Percentiles rank a stretch among this genome's conserved stretches.
Evolutionary conservation across 1,140 invertebrate genomes (phyloP).

Genomic region (Carcinoscorpius rotundicauda): DNA sequence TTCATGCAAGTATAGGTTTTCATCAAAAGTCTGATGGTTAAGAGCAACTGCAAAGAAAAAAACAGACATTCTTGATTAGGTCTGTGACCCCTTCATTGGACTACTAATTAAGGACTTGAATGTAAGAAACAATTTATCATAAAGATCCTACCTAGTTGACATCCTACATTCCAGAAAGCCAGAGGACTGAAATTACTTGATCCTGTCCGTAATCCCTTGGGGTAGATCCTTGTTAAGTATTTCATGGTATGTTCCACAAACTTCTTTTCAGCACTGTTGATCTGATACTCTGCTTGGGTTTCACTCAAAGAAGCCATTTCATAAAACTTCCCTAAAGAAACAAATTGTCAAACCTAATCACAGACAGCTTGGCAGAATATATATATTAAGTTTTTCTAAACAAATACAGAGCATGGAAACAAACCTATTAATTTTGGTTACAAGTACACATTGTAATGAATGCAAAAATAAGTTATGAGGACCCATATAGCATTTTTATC

Average conservation of each 20-base stretch:
- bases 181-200: constrained; percentile 46
- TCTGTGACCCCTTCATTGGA: too few relatives aligned
- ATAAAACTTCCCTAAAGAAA: constrained; percentile 34
- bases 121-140: constrained; percentile 10
- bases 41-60: constrained; percentile 35
- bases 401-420: too few relatives aligned
- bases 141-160: constrained; percentile 33
- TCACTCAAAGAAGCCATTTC: constrained; percentile 43
- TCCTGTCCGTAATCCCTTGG: constrained; percentile 38
- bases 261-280: constrained; percentile 26
- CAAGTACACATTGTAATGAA: too few relatives aligned
- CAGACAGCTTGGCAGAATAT: too few relatives aligned
- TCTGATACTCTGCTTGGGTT: constrained; percentile 36
- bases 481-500: too few relatives aligned
- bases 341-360: background rate
- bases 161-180: constrained; percentile 42
- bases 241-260: constrained; percentile 37
- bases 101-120: too few relatives aligned
- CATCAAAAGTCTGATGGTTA: constrained; percentile 45
- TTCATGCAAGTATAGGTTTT: constrained; percentile 43
- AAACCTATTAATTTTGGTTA: too few relatives aligned
- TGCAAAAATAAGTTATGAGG: too few relatives aligned
- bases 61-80: background rate
- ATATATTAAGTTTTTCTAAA: too few relatives aligned
- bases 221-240: constrained; percentile 42